These are phyloP conservation scores for Tortrix viridana DNA, from an alignment of 2,888 invertebrate genomes.

Conservation along the genomic window DNA sequence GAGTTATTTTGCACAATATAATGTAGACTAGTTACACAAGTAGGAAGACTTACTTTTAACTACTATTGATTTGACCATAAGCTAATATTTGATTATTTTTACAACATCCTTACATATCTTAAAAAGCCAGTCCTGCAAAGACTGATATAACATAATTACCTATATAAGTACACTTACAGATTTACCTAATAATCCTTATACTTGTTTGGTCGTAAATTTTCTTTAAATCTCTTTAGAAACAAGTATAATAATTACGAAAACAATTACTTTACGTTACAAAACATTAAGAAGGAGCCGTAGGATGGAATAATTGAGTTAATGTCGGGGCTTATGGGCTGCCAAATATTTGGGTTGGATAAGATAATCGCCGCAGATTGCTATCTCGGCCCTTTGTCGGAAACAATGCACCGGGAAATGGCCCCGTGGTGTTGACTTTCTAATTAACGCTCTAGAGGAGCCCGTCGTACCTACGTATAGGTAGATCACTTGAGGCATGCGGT, in stretches of 20 bases:
- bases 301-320: conserved; percentile 21
- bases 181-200: no score
- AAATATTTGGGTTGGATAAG: conserved; percentile 37
- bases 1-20: no score
- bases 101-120: no score
- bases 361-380: conserved; percentile 44
- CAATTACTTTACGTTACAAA: conserved; percentile 13
- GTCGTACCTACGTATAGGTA: background rate
- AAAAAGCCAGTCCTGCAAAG: no score
- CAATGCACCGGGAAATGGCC: conserved; percentile 40
- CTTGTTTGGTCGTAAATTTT: no score
- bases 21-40: no score
- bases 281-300: conserved; percentile 17
- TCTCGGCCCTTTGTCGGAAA: conserved; percentile 41
- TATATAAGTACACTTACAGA: no score
- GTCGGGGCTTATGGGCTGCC: conserved; percentile 28
- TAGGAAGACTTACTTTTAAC: no score
- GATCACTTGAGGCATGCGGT: background rate
- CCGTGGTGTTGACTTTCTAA: conserved; percentile 45
- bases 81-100: no score
- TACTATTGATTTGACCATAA: no score
- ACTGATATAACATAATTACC: no score
- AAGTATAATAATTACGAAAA: conserved; percentile 16
- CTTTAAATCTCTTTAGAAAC: background rate
- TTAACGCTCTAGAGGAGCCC: conserved; percentile 35